Evolutionary conservation across 1,140 invertebrate genomes (phyloP), one percentile per base, ranked within the genome.

Genomic region (Dysdera silvatica): DNA sequence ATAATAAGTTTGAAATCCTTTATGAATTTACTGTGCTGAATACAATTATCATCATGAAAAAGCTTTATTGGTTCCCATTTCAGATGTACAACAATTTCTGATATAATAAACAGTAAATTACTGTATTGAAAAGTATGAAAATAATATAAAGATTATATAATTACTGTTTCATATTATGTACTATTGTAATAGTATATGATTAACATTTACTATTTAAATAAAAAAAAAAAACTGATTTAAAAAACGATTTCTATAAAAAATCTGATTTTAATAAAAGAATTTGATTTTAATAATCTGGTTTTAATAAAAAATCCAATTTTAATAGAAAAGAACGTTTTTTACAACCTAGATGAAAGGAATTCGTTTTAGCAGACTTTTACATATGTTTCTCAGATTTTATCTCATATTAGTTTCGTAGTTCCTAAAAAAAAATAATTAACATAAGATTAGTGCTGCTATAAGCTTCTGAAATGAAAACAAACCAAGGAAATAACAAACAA

Each of bases 181-280:
- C 75, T 26, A 70, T 71, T 45, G 69, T 31, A 31, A 63, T 24
- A 16, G 16, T 4, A 16, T 28, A 8, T 4, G 26, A 37, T 12
- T 52, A 61, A 29, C n/a, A 41, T 48, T 53, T 56, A 7, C 28
- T 20, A 45, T 41, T 14, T 24, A 23, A 49, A 28, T 23, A 52
- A 23, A 3, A 3, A 2, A 3, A 45, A 45, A 37, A 37, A 37
- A 37, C 35, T 40, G n/a, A 43, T 24, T 59, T 8, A 24, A 20
- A 48, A 48, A 48, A 45, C 23, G n/a, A 45, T 45, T 45, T 12
- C 1, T 16, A 1, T 1, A 45, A 45, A 7, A 16, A 45, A 45
- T 16, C 8, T 45, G 7, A 29, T 51, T 51, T 51, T 29, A 51
- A 29, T 23, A 45, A 12, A 16, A 7, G n/a, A 45, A 45, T 16